Percentiles rank a stretch among this genome's conserved stretches.
phyloP scores from a whole-genome alignment of 2,113 vertebrate genomes.

The Mustela nigripes region DNA sequence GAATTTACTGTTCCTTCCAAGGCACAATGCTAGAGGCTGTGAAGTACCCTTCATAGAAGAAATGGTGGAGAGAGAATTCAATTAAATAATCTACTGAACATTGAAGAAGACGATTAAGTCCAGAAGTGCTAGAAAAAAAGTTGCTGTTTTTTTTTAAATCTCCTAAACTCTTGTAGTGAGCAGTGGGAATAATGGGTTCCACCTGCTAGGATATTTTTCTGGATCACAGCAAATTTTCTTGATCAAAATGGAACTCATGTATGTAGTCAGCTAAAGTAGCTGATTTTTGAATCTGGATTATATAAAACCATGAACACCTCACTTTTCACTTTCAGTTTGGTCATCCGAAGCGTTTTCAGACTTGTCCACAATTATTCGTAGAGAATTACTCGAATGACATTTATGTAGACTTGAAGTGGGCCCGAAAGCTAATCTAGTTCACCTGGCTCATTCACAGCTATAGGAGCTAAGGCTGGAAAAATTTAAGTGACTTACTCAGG shows the following conservation, averaged over 20 bases:
- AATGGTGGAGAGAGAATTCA: background rate
- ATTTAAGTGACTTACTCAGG: background rate
- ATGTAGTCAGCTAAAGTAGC: background rate
- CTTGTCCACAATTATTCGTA: background rate
- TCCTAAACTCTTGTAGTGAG: no score
- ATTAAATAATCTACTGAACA: background rate
- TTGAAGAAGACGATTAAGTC: background rate
- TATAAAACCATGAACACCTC: background rate
- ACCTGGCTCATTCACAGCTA: slow-evolving; percentile 30
- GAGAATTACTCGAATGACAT: background rate
- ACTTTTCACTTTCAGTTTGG: background rate
- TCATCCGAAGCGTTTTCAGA: background rate
- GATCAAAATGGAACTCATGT: slow-evolving; percentile 42
- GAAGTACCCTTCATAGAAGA: background rate
- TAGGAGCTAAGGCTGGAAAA: slow-evolving; percentile 15
- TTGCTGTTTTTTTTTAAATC: no score
- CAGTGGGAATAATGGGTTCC: background rate
- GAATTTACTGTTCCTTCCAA: no score
- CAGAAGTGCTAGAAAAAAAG: background rate
- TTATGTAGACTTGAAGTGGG: background rate
- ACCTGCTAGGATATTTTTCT: slow-evolving; percentile 7
- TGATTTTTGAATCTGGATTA: slow-evolving; percentile 23
- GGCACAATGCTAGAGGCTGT: background rate
- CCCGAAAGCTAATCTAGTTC: background rate
- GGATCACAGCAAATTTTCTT: background rate